phyloP scores from a whole-genome alignment of 1,140 invertebrate species.

The Asobara japonica region DNA sequence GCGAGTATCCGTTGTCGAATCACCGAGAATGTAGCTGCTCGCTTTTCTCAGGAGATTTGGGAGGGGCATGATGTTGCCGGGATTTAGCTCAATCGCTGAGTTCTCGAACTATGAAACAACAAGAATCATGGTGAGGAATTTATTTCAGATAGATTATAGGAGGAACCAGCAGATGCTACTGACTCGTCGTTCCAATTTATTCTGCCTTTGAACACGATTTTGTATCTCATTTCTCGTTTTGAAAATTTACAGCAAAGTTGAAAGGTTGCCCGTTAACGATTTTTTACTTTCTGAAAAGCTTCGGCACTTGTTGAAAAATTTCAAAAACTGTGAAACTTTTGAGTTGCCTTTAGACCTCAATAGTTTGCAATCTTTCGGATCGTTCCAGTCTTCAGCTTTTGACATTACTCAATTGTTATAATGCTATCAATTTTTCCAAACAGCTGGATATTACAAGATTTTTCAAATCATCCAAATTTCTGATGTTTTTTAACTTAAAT shows the following conservation, averaged over 20 bases:
- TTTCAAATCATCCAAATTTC: too few relatives aligned
- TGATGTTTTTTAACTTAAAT: too few relatives aligned
- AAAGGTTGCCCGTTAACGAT: too few relatives aligned
- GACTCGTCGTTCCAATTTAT: background rate
- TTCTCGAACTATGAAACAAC: too few relatives aligned
- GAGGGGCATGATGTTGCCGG: constrained; percentile 72
- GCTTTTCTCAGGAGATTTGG: constrained; percentile 79
- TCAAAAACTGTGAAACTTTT: too few relatives aligned
- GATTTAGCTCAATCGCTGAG: background rate
- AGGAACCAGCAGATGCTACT: background rate
- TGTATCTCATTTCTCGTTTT: background rate
- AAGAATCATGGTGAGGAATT: background rate
- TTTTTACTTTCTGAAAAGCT: too few relatives aligned
- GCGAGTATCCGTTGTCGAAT: constrained; percentile 64
- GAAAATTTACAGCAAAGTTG: background rate
- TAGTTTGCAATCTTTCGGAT: too few relatives aligned
- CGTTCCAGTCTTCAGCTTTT: too few relatives aligned
- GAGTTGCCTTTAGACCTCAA: too few relatives aligned
- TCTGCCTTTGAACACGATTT: background rate
- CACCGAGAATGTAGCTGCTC: constrained; percentile 80
- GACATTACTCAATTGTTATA: background rate
- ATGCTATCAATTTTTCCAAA: background rate
- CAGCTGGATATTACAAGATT: too few relatives aligned
- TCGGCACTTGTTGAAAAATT: too few relatives aligned
- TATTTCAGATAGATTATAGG: background rate